Conservation (phyloP, 2,797 vertebrate species). For the Agapornis canus region DNA sequence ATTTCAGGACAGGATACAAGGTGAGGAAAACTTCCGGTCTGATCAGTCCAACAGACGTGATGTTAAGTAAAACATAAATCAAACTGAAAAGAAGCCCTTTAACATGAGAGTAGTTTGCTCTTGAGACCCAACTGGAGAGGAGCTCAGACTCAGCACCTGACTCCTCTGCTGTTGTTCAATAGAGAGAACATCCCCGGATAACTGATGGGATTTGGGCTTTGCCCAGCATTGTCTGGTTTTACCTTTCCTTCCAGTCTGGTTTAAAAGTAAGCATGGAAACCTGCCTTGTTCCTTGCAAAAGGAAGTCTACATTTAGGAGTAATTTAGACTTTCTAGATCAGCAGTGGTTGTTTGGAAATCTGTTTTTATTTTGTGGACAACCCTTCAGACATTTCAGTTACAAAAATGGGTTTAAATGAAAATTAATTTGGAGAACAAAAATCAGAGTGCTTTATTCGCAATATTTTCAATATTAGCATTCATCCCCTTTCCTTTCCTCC, state of each 20-base stretch:
- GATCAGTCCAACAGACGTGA: neutral
- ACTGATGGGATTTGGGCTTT: neutral
- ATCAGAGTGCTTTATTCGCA: neutral
- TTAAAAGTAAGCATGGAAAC: neutral
- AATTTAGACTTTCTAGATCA: neutral
- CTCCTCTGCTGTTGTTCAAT: neutral
- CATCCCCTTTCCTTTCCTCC: neutral
- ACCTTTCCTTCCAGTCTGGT: neutral
- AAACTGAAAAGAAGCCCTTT: neutral
- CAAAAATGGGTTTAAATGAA: neutral
- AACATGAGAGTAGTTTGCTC: neutral
- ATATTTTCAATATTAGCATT: neutral
- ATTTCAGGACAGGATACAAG: neutral
- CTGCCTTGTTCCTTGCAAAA: neutral
- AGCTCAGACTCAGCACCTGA: neutral
- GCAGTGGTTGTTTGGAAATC: neutral
- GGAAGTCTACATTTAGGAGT: neutral
- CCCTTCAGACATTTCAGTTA: neutral
- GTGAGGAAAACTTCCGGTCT: neutral
- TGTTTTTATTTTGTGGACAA: neutral
- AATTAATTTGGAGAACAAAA: constrained; percentile 4
- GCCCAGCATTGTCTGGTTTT: neutral
- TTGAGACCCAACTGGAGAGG: neutral
- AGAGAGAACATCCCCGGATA: neutral
- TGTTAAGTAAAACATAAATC: neutral